Base-by-base conservation (phyloP, 1,140 invertebrate genomes). In the Theocolax elegans region DNA sequence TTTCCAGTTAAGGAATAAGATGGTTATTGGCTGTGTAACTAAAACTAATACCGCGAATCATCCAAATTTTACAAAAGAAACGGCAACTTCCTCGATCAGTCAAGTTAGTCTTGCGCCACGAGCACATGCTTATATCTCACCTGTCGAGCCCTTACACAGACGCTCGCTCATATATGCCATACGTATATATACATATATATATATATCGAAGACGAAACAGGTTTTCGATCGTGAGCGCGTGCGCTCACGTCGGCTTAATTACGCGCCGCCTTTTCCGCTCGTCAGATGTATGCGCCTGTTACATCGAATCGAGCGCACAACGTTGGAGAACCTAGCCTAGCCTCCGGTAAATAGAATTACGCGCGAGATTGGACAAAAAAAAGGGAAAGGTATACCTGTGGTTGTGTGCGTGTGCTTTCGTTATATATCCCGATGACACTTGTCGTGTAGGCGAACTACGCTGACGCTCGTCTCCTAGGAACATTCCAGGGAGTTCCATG, bases 211-310 rank as follows among this genome's bases (percentile, higher is more conserved):
- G n/a, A n/a, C n/a, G 27, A 54, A 65, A 65, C 48, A n/a, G 46
- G 63, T 53, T 65, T n/a, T 54, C 23, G 35, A 54, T 65, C 19
- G 6, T 38, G 27, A 21, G 12, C 27, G 12, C 58, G n/a, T n/a
- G n/a, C n/a, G n/a, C n/a, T n/a, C n/a, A 21, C n/a, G 40, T 60
- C 58, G 38, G 21, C 23, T 19, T 65, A 54, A 65, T 54, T 65
- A 53, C 49, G 6, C 23, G 31, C n/a, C 12, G 21, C 19, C 40
- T 42, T 31, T 59, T 42, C 38, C 38, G 1, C 56, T 25, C 38
- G 15, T 44, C 38, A 17, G n/a, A 21, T 35, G 17, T 27, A 35
- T 58, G 54, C 31, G 35, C 23, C 19, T 40, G 62, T 53, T 23
- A 35, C 35, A 31, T 48, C 42, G 25, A n/a, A 62, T 64, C 23